phyloP scores from a whole-genome alignment of 2,113 vertebrate species.

The Hemiscyllium ocellatum region DNA sequence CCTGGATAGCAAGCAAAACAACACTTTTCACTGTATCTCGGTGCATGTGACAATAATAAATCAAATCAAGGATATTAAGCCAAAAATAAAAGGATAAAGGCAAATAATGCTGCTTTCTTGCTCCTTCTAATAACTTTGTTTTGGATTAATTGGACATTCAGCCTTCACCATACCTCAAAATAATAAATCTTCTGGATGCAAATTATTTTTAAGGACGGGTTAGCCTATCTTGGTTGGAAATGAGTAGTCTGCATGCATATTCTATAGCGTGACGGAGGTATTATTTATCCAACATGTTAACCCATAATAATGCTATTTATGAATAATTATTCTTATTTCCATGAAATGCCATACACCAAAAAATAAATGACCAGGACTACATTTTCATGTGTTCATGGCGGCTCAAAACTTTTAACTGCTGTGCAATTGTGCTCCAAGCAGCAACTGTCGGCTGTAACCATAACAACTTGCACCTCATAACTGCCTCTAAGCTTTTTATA shows the following conservation, averaged over 20 bases:
- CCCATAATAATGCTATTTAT: not conserved
- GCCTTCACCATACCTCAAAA: not conserved
- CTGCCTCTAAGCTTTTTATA: not conserved
- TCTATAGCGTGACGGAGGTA: not conserved
- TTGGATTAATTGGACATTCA: not conserved
- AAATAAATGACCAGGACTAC: not conserved
- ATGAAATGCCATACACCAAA: not conserved
- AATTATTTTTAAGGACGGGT: not conserved
- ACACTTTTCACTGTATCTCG: no score
- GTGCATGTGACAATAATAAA: no score
- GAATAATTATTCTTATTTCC: not conserved
- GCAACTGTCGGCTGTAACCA: slow-evolving; percentile 13
- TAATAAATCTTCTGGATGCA: not conserved
- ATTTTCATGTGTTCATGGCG: not conserved
- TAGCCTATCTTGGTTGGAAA: not conserved
- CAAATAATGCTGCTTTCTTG: not conserved
- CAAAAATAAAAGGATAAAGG: not conserved
- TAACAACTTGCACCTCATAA: slow-evolving; percentile 16
- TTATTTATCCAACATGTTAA: not conserved
- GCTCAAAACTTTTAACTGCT: not conserved
- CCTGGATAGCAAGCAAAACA: no score
- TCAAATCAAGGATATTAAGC: not conserved
- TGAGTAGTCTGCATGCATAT: not conserved
- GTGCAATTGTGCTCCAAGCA: not conserved
- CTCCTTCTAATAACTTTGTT: not conserved